These are phyloP conservation scores for Drosophila grimshawi DNA, from an alignment of 1,140 invertebrate species.

Conservation along the genomic window DNA sequence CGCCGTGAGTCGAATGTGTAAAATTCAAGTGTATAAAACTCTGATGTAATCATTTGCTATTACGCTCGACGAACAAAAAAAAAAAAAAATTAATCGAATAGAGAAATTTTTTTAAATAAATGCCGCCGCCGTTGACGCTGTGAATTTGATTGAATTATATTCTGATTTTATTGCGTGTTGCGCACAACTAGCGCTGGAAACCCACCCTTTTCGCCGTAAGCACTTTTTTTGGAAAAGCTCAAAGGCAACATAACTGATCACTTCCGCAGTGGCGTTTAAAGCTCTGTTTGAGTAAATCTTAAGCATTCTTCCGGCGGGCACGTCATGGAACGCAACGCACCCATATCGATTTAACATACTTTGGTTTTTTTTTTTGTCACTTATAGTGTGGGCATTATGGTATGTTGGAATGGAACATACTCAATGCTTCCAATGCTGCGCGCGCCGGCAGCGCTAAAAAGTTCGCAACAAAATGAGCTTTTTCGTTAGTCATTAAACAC, in stretches of 20 bases:
- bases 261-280: neutral
- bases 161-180: constrained; percentile 8
- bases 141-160: constrained; percentile 10
- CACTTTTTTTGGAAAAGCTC: constrained; percentile 23
- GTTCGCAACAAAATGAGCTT: constrained; percentile 56
- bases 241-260: neutral
- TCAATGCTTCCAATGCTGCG: constrained; percentile 43
- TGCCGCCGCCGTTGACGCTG: neutral
- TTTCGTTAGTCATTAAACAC: neutral
- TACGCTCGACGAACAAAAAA: constrained; percentile 61
- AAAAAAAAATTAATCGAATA: constrained; percentile 19
- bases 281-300: constrained; percentile 8
- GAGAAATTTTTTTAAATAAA: neutral
- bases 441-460: constrained; percentile 32
- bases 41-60: constrained; percentile 79
- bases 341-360: constrained; percentile 66
- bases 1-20: constrained; percentile 22
- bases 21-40: constrained; percentile 74
- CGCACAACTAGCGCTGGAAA: constrained; percentile 13
- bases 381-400: constrained; percentile 7
- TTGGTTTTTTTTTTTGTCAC: constrained; percentile 6
- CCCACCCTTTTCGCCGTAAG: constrained; percentile 50
- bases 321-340: constrained; percentile 6
- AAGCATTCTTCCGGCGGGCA: neutral
- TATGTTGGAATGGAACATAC: constrained; percentile 42